phyloP scores from a whole-genome alignment of 2,113 vertebrate genomes.

The Cynoglossus semilaevis region DNA sequence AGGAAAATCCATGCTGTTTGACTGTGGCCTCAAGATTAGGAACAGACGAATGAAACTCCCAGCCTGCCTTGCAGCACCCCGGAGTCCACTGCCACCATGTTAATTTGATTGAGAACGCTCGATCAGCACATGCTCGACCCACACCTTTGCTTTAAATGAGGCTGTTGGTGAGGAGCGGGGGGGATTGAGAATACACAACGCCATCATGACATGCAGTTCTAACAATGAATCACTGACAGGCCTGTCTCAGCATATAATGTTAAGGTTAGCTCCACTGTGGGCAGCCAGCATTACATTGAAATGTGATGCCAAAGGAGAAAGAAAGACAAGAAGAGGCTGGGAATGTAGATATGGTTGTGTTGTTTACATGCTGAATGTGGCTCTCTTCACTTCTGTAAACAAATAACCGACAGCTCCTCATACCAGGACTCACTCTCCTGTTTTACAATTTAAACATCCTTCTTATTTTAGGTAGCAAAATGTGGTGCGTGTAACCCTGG shows the following conservation, averaged over 20 bases:
- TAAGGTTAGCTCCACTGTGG: conserved; percentile 59
- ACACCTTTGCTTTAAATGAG: conserved; percentile 47
- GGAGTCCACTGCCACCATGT: conserved; percentile 49
- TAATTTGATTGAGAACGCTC: conserved; percentile 72
- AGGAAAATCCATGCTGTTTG: conserved; percentile 44
- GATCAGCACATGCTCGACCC: conserved; percentile 50
- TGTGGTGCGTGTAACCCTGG: too few species aligned
- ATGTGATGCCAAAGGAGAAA: conserved; percentile 27
- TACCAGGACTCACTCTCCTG: too few species aligned
- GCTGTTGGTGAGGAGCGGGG: neutral
- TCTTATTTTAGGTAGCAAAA: too few species aligned
- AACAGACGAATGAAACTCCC: conserved; percentile 71
- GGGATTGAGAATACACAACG: conserved; percentile 15
- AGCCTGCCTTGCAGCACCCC: conserved; percentile 45
- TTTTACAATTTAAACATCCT: too few species aligned
- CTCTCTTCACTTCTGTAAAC: too few species aligned
- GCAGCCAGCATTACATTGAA: conserved; percentile 65
- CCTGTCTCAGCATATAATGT: conserved; percentile 60
- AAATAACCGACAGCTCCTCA: too few species aligned
- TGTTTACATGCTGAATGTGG: too few species aligned
- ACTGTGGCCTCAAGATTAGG: conserved; percentile 70
- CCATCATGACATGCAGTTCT: conserved; percentile 45
- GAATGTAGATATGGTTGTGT: neutral
- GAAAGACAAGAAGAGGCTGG: conserved; percentile 6
- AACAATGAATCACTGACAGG: conserved; percentile 63